A percentile compares a stretch with the other conserved stretches of the same genome.
Conservation (phyloP, 2,888 invertebrate genomes). For the Clusia tigrina region DNA sequence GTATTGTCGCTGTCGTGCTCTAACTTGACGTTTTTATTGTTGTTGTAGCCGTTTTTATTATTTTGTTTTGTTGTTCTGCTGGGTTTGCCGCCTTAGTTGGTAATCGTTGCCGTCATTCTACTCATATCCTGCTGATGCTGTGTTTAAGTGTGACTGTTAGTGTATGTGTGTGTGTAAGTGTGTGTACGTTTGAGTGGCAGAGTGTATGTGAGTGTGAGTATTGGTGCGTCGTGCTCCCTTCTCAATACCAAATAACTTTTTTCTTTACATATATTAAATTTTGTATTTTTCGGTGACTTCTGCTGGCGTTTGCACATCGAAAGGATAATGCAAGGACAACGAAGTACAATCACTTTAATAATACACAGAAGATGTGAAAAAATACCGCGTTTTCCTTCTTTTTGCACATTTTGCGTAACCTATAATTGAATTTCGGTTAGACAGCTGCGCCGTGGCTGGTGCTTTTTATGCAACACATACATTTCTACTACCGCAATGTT, state of each 20-base stretch:
- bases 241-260: no score
- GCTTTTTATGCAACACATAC: not conserved
- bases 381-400: not conserved
- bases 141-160: no score
- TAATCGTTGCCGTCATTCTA: no score
- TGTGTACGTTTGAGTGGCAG: not conserved
- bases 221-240: no score
- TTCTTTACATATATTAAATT: no score
- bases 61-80: no score
- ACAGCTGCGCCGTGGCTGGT: not conserved
- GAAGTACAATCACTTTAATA: not conserved
- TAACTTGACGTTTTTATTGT: no score
- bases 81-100: no score
- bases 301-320: not conserved
- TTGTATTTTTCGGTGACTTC: no score
- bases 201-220: not conserved
- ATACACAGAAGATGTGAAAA: no score
- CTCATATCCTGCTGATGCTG: no score
- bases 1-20: no score
- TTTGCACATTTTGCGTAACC: not conserved
- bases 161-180: not conserved
- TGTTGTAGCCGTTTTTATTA: not conserved
- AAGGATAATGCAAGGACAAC: conserved; percentile 7
- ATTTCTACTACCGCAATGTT: conserved; percentile 9
- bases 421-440: not conserved